Base-by-base conservation (phyloP, 2,888 invertebrate species). In the Sceliomorpha sp. region DNA sequence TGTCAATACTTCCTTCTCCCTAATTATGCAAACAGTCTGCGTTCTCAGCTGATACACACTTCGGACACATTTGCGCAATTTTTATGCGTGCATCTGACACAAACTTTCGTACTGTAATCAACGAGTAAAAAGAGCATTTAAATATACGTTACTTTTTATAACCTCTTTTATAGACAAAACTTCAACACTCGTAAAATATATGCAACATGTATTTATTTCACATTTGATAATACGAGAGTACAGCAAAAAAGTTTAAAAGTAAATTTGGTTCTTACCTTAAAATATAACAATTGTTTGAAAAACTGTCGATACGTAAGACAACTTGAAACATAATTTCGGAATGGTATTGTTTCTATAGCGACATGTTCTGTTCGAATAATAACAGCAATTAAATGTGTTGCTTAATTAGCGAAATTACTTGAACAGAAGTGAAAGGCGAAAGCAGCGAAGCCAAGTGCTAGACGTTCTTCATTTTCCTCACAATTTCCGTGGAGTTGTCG, bases 381-480 rank as follows among this genome's bases (percentile, higher is more conserved):
- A 40, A 40, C 29, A 10, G 51, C 13, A 32, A 40, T 51, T 51
- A 51, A 51, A 32, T 40, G 51, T 40, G 51, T 29, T 20, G 29
- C 17, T 13, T 40, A 51, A 32, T 51, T 40, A 40, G 50, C 14
- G 50, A 26, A 14, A 50, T 17, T 36, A 36, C 15, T 48, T 7
- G 37, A 50, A 50, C 8, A 10, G 10, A 37, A 48, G 48, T 36
- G 48, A 48, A 36, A 36, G 9, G 10, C 9, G 26, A 34, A 26
- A 9, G 32, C 32, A 8, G 7, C 9, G 27, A 8, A 10, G 12
- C 50, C 10, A 37, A 50, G 50, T 50, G 44, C 27, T 14, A 29
- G 24, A 34, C 31, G 44, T 36, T 68, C 70, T 66, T 78, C 68
- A 73, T 74, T 77, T 76, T 68, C 71, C 40, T 53, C 63, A 66